phyloP scores from a whole-genome alignment of 2,888 invertebrate genomes.

The Rhogogaster chlorosoma region DNA sequence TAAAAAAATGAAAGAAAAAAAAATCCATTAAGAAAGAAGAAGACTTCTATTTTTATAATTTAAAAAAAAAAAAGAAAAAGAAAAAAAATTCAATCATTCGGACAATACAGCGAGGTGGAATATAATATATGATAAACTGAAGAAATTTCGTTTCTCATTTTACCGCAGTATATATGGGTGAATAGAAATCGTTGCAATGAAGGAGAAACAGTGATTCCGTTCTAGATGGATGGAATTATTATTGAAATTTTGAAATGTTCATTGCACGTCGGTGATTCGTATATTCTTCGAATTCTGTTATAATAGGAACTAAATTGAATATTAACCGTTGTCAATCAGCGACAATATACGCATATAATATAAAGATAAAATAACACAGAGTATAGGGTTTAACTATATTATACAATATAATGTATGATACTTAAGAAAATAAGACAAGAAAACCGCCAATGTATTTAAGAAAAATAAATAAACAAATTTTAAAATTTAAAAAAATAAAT shows the following conservation, averaged over 20 bases:
- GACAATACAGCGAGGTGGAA: neutral
- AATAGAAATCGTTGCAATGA: neutral
- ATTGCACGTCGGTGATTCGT: neutral
- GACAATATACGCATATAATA: neutral
- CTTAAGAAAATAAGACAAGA: neutral
- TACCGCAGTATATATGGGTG: neutral
- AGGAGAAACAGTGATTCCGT: neutral
- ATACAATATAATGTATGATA: too few species aligned
- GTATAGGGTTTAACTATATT: neutral
- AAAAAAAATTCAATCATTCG: neutral
- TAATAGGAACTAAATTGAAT: neutral
- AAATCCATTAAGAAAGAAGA: neutral
- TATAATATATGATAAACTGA: neutral
- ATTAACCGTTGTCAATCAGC: neutral
- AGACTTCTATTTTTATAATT: neutral
- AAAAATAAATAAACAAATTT: too few species aligned
- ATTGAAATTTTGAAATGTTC: neutral
- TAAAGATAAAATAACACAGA: neutral
- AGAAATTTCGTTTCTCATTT: neutral
- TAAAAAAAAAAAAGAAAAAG: neutral
- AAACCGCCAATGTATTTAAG: neutral
- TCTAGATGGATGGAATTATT: neutral
- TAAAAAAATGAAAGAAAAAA: neutral
- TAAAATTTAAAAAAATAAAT: too few species aligned
- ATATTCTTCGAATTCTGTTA: neutral